A percentile compares a stretch with the other conserved stretches of the same genome.
These are phyloP conservation scores for Zenarchopterus dispar DNA, from an alignment of 2,797 vertebrate genomes.

Conservation along the genomic window DNA sequence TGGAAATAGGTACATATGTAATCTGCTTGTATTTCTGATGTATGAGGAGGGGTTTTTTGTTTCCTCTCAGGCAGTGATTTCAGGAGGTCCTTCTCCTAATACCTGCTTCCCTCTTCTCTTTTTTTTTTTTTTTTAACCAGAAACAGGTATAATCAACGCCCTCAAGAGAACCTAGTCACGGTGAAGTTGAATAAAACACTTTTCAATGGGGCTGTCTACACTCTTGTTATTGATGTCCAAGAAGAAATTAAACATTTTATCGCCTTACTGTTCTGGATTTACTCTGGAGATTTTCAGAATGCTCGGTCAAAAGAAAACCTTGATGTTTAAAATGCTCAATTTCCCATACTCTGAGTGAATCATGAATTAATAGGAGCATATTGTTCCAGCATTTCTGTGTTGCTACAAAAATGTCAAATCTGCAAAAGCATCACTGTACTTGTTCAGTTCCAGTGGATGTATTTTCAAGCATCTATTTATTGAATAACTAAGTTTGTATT, in stretches of 20 bases:
- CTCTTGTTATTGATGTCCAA: slow-evolving; percentile 34
- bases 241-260: slow-evolving; percentile 34
- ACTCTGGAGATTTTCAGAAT: slow-evolving; percentile 19
- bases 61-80: slow-evolving; percentile 23
- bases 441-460: slow-evolving; percentile 18
- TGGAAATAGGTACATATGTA: slow-evolving; percentile 13
- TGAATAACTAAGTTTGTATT: slow-evolving; percentile 68
- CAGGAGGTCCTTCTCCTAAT: slow-evolving; percentile 32
- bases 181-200: slow-evolving; percentile 48
- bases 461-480: slow-evolving; percentile 28
- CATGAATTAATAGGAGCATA: background rate
- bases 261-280: slow-evolving; percentile 23
- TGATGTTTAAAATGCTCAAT: too few relatives aligned
- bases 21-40: slow-evolving; percentile 4
- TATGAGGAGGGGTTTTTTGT: slow-evolving; percentile 1
- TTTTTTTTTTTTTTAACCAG: slow-evolving; percentile 45
- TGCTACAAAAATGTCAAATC: background rate
- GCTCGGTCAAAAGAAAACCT: too few relatives aligned
- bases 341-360: too few relatives aligned
- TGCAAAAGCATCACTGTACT: slow-evolving; percentile 13
- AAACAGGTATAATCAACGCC: slow-evolving; percentile 61
- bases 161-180: slow-evolving; percentile 38
- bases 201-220: slow-evolving; percentile 48
- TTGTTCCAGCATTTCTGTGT: slow-evolving; percentile 14
- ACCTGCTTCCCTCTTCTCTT: slow-evolving; percentile 46